Percentiles rank a stretch among this genome's conserved stretches.
Evolutionary conservation across 2,888 invertebrate species (phyloP).

Genomic region (Ommatoiulus sabulosus): DNA sequence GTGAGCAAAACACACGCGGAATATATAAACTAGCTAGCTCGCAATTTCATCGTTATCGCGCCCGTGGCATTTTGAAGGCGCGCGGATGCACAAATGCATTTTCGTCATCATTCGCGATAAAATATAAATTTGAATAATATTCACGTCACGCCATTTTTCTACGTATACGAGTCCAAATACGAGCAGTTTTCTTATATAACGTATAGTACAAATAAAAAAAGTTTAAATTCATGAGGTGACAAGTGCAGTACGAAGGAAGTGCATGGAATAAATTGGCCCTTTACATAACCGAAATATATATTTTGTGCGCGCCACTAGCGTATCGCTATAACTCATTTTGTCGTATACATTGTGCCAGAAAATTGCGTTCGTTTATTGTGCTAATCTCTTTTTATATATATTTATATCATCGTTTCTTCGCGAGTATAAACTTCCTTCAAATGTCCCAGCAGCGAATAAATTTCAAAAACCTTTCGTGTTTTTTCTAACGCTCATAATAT

Average conservation of each 20-base stretch:
- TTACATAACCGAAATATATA: not conserved
- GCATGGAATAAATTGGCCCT: constrained; percentile 19
- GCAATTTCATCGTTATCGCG: too few relatives aligned
- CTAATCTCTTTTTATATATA: not conserved
- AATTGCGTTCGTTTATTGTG: constrained; percentile 24
- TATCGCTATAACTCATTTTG: constrained; percentile 37
- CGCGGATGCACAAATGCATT: constrained; percentile 68
- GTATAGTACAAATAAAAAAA: not conserved
- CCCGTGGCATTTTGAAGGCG: too few relatives aligned
- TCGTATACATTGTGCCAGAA: not conserved
- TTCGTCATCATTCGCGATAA: constrained; percentile 12
- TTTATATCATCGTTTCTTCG: not conserved
- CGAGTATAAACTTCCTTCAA: not conserved
- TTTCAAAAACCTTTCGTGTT: not conserved
- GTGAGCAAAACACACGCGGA: too few relatives aligned
- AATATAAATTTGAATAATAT: not conserved
- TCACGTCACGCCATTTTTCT: not conserved
- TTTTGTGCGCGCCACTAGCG: not conserved
- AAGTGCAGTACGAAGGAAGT: not conserved
- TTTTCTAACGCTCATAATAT: not conserved
- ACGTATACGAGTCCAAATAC: not conserved
- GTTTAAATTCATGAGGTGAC: not conserved
- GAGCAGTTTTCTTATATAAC: not conserved
- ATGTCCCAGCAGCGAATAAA: not conserved
- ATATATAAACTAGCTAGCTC: too few relatives aligned